Evolutionary conservation across 1,140 invertebrate genomes (phyloP), one percentile per base, ranked within the genome.

Genomic region (Octopus sinensis): DNA sequence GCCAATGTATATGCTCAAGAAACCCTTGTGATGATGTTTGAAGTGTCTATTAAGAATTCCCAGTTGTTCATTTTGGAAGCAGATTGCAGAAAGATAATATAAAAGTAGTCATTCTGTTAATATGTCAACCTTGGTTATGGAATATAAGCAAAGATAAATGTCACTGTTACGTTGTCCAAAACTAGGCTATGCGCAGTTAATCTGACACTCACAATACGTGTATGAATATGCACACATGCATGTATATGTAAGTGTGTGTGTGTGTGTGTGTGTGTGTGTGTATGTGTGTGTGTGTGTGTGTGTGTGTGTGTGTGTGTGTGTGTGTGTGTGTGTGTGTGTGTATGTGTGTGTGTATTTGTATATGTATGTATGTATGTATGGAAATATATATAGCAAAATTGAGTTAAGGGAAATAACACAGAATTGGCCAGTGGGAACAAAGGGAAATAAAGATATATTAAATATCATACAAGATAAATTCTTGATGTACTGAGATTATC

Each of bases 201-300:
- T 43, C 30, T 43, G 3, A 43, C 30, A 43, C 3, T 43, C 1
- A 43, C 30, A 43, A 17, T 62, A 62, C 4, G 17, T 62, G 56
- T 62, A 4, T 62, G 56, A 12, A 17, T 62, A 17, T 62, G 56
- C 7, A 17, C 17, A 9, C 30, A 13, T 71, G 68, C 30, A 71
- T 71, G 68, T 71, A 23, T 13, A 23, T 62, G 17, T 62, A 17
- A 7, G 17, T 62, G 56, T 62, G 17, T 62, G 56, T 62, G 56
- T 62, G 56, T 62, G 56, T 62, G 56, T 62, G 56, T 62, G 56
- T 62, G 56, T 62, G 56, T 62, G 56, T 62, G 56, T 62, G 56
- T 62, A 1, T 73, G 7, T 73, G 13, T 73, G 68, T 73, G 68
- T 73, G 13, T 73, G 13, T 73, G 13, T 73, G 5, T 17, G n/a